Base-by-base conservation (phyloP, 92 coral and sea anemone species). In the Epizoanthus scotinus region DNA sequence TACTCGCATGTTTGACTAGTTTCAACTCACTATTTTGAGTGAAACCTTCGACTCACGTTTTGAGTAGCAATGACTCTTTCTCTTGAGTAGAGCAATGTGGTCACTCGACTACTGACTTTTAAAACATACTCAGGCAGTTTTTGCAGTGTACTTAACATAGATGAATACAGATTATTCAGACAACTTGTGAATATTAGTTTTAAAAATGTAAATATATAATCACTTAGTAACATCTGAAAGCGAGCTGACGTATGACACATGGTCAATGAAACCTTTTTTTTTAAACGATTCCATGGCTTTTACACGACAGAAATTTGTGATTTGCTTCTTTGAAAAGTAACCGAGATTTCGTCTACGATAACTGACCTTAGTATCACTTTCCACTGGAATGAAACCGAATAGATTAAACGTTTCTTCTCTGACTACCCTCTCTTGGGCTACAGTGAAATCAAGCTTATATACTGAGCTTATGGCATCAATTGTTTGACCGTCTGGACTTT, bases 201-300 rank as follows among this genome's bases (percentile, higher is more conserved):
- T n/a, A n/a, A n/a, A n/a, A n/a, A n/a, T n/a, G n/a, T n/a, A n/a
- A n/a, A n/a, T n/a, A n/a, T n/a, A n/a, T n/a, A n/a, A n/a, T n/a
- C n/a, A n/a, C n/a, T 83, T 83, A 73, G 53, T 69, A 15, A 75
- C 36, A 36, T 69, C 87, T 66, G 87, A 75, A 77, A 84, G 83
- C 83, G 83, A 75, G 29, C 55, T 27, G 17, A 81, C 86, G 52
- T 86, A 86, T 0, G 89, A 73, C 69, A 86, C 75, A 13, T 21
- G 63, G 67, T 52, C 19, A 62, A 86, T 71, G 70, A 86, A 86
- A 3, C 89, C 89, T 86, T 60, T 71, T 22, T 50, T 86, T 64
- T 71, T 63, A 86, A 86, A 86, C 8, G 89, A 79, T 81, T 81
- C 89, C 89, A 86, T 72, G 68, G 89, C 89, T 81, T 86, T 86